These are phyloP conservation scores for Wasmannia auropunctata DNA, from an alignment of 1,140 invertebrate genomes.

Conservation along the genomic window DNA sequence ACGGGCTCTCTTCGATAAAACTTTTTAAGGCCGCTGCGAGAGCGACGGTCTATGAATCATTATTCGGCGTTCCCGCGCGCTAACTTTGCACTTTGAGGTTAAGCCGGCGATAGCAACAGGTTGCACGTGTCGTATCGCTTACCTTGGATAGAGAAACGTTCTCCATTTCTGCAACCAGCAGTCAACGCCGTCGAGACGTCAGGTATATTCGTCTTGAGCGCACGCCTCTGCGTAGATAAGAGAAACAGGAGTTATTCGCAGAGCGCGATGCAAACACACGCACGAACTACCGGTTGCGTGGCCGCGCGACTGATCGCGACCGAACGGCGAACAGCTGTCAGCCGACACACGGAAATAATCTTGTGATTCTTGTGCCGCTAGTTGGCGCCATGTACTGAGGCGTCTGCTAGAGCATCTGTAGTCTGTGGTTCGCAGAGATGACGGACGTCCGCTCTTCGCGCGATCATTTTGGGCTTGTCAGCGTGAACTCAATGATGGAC, in stretches of 20 bases:
- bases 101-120: conserved; percentile 75
- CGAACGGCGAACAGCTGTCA: neutral
- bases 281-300: neutral
- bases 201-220: neutral
- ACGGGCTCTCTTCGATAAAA: neutral
- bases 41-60: conserved; percentile 9
- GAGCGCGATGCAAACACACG: neutral
- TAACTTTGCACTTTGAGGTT: conserved; percentile 70
- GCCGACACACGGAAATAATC: neutral
- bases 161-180: conserved; percentile 73
- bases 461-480: neutral
- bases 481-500: too few relatives aligned
- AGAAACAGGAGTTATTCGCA: neutral
- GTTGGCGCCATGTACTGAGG: conserved; percentile 9
- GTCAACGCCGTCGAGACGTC: neutral
- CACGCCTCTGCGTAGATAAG: neutral
- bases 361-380: conserved; percentile 1
- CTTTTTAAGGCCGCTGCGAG: neutral
- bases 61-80: neutral
- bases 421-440: neutral
- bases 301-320: neutral
- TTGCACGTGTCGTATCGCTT: conserved; percentile 62
- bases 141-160: conserved; percentile 80
- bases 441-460: neutral
- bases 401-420: neutral